Percentiles rank a stretch among this genome's conserved stretches.
Evolutionary conservation across 2,888 invertebrate species (phyloP).

Genomic region (Heteromurus nitidus): DNA sequence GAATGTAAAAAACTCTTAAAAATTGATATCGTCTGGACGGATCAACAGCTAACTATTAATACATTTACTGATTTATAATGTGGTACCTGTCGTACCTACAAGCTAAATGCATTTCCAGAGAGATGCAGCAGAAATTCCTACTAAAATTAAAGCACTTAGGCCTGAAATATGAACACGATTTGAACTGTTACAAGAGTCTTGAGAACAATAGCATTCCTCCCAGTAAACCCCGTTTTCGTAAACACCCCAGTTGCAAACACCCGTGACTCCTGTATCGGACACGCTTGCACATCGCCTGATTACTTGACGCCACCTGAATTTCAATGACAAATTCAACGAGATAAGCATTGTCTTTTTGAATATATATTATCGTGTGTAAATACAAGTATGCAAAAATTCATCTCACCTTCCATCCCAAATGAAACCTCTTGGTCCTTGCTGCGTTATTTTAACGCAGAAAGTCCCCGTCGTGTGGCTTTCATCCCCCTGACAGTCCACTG

Average conservation of each 20-base stretch:
- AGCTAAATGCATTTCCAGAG: too few relatives aligned
- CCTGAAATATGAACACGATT: constrained; percentile 46
- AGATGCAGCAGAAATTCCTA: too few relatives aligned
- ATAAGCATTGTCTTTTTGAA: not conserved
- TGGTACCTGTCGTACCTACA: too few relatives aligned
- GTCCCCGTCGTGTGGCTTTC: constrained; percentile 96
- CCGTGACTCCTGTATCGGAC: constrained; percentile 88
- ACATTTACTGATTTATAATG: too few relatives aligned
- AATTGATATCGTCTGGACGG: too few relatives aligned
- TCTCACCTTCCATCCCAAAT: constrained; percentile 80
- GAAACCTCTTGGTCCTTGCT: constrained; percentile 94
- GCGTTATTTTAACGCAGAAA: constrained; percentile 95
- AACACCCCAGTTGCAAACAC: constrained; percentile 97
- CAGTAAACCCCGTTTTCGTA: constrained; percentile 95
- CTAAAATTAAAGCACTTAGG: not conserved
- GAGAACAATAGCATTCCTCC: constrained; percentile 97
- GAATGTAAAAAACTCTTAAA: too few relatives aligned
- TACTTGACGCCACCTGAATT: constrained; percentile 88
- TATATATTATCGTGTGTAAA: not conserved
- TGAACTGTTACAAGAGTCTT: constrained; percentile 87
- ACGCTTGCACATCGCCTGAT: constrained; percentile 92
- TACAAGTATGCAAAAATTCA: not conserved
- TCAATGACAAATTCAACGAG: not conserved
- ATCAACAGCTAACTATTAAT: too few relatives aligned
- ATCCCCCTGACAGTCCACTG: constrained; percentile 95